Percentiles rank a stretch among this genome's conserved stretches.
Evolutionary conservation across 2,113 vertebrate genomes (phyloP).

Genomic region (Eptesicus fuscus): DNA sequence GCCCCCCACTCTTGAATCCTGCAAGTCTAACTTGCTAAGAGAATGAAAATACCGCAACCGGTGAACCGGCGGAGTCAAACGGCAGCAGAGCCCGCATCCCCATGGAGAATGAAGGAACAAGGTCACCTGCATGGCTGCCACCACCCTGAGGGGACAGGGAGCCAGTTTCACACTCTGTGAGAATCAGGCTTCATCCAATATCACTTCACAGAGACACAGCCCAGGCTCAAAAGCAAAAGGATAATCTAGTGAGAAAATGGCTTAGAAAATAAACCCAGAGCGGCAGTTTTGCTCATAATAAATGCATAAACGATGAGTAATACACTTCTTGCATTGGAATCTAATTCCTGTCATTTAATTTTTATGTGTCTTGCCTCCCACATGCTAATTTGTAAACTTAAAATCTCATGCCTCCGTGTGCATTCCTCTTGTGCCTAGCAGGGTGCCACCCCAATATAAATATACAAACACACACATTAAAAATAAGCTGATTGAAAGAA

Average conservation of each 20-base stretch:
- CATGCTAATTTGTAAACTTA: background rate
- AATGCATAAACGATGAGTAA: background rate
- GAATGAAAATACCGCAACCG: too few relatives aligned
- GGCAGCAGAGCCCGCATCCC: accelerated
- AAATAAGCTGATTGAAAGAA: background rate
- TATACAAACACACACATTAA: background rate
- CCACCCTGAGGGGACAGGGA: background rate
- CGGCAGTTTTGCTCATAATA: background rate
- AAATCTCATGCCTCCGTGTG: background rate
- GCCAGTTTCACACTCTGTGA: too few relatives aligned
- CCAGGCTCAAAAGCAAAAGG: background rate
- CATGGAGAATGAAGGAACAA: background rate
- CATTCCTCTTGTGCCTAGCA: background rate
- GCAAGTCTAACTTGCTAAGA: background rate
- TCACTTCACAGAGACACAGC: background rate
- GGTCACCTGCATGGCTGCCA: background rate
- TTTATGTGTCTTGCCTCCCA: background rate
- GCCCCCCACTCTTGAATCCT: background rate
- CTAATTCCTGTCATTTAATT: background rate
- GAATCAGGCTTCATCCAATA: background rate
- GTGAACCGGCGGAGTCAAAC: background rate
- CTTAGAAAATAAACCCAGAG: background rate
- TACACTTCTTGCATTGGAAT: background rate
- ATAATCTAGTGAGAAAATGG: background rate
- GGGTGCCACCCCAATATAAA: background rate